phyloP scores from a whole-genome alignment of 1,140 invertebrate species.

The Drosophila asahinai region DNA sequence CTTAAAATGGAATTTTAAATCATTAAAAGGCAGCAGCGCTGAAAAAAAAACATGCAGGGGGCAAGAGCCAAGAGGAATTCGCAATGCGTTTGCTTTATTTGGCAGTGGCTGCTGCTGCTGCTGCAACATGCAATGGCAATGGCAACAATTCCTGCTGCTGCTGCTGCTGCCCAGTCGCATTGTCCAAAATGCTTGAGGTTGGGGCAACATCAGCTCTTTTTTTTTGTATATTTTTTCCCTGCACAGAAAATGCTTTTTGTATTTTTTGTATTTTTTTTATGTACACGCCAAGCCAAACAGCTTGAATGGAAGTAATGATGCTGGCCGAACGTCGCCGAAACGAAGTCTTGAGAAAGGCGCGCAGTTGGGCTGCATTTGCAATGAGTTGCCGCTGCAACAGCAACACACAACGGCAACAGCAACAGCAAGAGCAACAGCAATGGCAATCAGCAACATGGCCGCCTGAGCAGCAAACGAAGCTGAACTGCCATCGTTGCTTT shows the following conservation, averaged over 20 bases:
- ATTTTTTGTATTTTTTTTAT: conserved; percentile 63
- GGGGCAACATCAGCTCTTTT: conserved; percentile 46
- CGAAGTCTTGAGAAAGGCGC: conserved; percentile 77
- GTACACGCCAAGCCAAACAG: conserved; percentile 81
- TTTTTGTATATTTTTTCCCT: conserved; percentile 12
- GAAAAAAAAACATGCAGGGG: conserved; percentile 25
- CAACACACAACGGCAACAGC: conserved; percentile 42
- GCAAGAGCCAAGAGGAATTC: conserved; percentile 66
- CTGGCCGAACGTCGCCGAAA: conserved; percentile 64
- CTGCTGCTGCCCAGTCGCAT: conserved; percentile 61
- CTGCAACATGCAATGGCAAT: conserved; percentile 77
- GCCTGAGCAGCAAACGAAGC: conserved; percentile 82
- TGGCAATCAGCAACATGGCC: conserved; percentile 81
- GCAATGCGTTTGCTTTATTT: conserved; percentile 84
- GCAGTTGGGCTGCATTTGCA: conserved; percentile 79
- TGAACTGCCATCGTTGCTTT: conserved; percentile 79
- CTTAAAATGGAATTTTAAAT: conserved; percentile 86
- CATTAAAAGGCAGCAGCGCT: conserved; percentile 79
- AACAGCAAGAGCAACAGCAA: conserved; percentile 63
- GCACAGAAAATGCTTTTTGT: conserved; percentile 20
- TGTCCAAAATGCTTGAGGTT: conserved; percentile 78
- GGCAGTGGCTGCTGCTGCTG: conserved; percentile 55
- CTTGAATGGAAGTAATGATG: conserved; percentile 84
- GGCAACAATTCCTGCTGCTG: conserved; percentile 52
- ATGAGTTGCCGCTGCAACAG: conserved; percentile 70